phyloP scores from a whole-genome alignment of 2,797 vertebrate species.

The Pseudochirops corinnae region DNA sequence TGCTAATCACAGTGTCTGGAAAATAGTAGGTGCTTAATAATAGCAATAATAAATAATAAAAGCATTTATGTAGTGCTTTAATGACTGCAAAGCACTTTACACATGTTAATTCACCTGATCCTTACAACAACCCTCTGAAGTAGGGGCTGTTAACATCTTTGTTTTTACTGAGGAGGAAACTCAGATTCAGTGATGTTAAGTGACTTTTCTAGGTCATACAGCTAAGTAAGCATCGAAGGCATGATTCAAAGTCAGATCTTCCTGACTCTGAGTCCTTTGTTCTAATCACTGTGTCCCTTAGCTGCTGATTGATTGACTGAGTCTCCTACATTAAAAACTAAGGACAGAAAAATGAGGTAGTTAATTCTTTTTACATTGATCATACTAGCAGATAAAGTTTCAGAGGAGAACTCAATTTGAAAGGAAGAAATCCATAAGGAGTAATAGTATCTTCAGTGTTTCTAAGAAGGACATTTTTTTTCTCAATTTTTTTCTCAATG shows the following conservation, averaged over 20 bases:
- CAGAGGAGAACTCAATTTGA: not conserved
- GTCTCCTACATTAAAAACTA: not conserved
- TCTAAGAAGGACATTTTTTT: not conserved
- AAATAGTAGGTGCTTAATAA: not conserved
- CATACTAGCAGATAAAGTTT: not conserved
- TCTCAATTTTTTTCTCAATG: not conserved
- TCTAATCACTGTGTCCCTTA: not conserved
- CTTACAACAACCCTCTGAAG: no score
- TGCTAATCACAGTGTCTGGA: not conserved
- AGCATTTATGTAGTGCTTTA: not conserved
- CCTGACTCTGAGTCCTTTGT: not conserved
- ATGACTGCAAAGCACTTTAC: not conserved
- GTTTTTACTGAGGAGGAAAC: no score
- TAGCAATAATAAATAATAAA: not conserved
- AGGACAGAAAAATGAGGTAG: not conserved
- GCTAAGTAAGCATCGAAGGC: no score
- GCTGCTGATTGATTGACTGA: not conserved
- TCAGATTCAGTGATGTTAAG: no score
- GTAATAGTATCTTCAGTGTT: not conserved
- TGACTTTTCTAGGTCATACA: no score
- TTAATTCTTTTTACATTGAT: not conserved
- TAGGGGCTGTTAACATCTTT: no score
- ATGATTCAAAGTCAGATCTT: no score
- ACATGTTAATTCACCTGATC: not conserved
- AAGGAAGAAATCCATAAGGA: not conserved